Evolutionary conservation across 35 echinoderm and acorn worm genomes (phyloP), one percentile per base, ranked within the genome.

Genomic region (Holothuria glaberrima): DNA sequence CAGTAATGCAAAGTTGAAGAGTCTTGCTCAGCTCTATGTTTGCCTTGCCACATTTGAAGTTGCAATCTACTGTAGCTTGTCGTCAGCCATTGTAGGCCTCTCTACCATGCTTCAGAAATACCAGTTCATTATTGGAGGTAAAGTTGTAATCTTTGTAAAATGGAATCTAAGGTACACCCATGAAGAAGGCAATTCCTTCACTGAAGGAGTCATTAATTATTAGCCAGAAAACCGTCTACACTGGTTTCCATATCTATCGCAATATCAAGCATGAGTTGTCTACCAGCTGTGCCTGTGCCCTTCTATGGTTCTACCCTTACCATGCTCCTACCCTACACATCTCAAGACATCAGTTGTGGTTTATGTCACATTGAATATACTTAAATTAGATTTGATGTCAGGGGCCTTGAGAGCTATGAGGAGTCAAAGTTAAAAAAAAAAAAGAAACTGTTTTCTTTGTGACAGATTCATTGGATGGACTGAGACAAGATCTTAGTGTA

Each of bases 101-200:
- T 22, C 27, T 52, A 25, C 25, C 9, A 84, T 84, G 80, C 52
- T 84, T 58, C 80, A 84, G 18, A 84, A 84, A 33, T 84, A 84
- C 32, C 59, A 59, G 19, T 84, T 56, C 7, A 38, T 84, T 64
- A 84, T 84, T 60, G 46, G 58, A 84, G 80, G 80, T 84, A 61
- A 69, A 33, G 25, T 25, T 12, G 19, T 69, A 33, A 21, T 21
- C 4, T 26, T 26, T 33, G 1, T 25, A 33, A 12, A 69, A 25
- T 17, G 0, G 14, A 12, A 18, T 69, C 1, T 6, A 6, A 13
- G 66, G 14, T 6, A 29, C 10, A 24, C 66, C 7, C 66, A 69
- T 26, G 13, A 10, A 26, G 25, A 54, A 17, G 16, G 50, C 16
- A 46, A 67, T 67, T 30, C 19, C 36, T 41, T 4, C 7, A 41